phyloP scores from a whole-genome alignment of 1,140 invertebrate genomes.

The Magallana ariakensis region DNA sequence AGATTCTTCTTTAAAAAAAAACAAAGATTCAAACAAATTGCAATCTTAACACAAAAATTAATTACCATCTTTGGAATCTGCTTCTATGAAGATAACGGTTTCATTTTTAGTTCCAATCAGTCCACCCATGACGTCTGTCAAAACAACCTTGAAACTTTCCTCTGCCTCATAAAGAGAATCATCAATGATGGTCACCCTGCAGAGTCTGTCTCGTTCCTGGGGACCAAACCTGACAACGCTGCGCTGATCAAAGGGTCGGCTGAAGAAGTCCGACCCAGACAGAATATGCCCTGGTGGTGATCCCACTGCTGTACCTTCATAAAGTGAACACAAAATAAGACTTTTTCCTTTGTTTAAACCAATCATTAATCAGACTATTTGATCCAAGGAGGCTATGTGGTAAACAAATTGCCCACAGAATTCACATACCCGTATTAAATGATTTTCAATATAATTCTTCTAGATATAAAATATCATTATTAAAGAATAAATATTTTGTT shows the following conservation, averaged over 20 bases:
- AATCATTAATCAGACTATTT: too few species aligned
- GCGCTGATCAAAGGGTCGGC: constrained; percentile 73
- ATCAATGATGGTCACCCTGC: constrained; percentile 79
- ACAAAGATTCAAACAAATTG: too few species aligned
- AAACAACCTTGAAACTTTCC: constrained; percentile 77
- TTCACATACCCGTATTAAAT: too few species aligned
- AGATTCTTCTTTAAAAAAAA: too few species aligned
- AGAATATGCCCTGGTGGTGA: constrained; percentile 73
- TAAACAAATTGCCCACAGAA: too few species aligned
- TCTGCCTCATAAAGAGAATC: constrained; percentile 79
- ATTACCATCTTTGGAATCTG: constrained; percentile 78
- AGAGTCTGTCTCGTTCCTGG: constrained; percentile 74
- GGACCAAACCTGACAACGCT: constrained; percentile 78
- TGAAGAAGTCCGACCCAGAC: constrained; percentile 79
- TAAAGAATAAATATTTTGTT: too few species aligned
- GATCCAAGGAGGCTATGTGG: too few species aligned
- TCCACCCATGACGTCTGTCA: constrained; percentile 77
- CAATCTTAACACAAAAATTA: not conserved
- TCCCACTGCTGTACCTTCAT: constrained; percentile 76
- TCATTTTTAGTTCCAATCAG: constrained; percentile 67
- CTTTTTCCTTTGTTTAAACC: not conserved
- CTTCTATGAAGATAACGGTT: constrained; percentile 73
- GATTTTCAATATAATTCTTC: too few species aligned
- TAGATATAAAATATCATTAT: too few species aligned
- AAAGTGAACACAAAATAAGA: not conserved